These are phyloP conservation scores for Drosophila pseudotakahashii DNA, from an alignment of 2,888 invertebrate species.

Conservation along the genomic window DNA sequence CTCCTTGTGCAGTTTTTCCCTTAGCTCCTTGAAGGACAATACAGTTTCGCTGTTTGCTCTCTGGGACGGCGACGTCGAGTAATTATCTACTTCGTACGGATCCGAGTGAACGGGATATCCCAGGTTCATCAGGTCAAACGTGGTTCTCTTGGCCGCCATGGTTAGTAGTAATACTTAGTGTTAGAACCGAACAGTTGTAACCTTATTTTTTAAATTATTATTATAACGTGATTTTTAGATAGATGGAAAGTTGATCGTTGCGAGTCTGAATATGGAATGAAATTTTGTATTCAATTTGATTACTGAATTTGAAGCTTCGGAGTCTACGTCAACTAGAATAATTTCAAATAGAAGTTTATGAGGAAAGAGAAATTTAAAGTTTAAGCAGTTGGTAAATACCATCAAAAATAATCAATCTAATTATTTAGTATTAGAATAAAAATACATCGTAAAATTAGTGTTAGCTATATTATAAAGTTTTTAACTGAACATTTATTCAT, in stretches of 20 bases:
- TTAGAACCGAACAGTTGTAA: neutral
- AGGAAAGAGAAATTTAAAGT: neutral
- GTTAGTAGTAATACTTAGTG: no score
- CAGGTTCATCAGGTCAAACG: slow-evolving; percentile 15
- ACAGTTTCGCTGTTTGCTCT: neutral
- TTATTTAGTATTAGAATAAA: no score
- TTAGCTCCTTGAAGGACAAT: neutral
- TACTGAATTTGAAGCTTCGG: neutral
- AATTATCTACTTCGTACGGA: neutral
- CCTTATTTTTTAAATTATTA: neutral
- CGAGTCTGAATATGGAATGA: neutral
- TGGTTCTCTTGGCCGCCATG: neutral
- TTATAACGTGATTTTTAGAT: neutral
- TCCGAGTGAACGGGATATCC: slow-evolving; percentile 3
- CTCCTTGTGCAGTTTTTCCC: neutral
- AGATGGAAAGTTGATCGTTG: neutral
- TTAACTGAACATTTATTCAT: no score
- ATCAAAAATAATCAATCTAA: no score
- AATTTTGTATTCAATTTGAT: neutral
- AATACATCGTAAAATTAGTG: neutral
- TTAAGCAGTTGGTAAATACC: neutral
- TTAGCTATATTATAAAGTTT: no score
- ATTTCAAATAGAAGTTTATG: no score
- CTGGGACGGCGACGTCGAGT: neutral
- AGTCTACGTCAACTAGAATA: neutral